A percentile compares a stretch with the other conserved stretches of the same genome.
Conservation (phyloP, 2,888 invertebrate species). For the Nyleta sp. region DNA sequence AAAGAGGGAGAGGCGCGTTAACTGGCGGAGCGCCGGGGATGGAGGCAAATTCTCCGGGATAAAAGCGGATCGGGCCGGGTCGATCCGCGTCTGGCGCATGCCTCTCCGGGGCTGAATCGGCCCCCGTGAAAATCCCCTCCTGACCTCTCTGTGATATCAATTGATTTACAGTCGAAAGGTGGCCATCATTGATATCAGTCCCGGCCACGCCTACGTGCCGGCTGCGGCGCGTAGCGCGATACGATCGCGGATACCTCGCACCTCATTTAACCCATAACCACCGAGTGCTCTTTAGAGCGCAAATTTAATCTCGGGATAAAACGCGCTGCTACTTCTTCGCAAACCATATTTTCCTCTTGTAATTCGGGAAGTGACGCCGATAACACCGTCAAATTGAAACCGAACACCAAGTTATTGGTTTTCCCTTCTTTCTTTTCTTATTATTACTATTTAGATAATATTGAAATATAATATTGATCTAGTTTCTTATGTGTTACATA, state of each 20-base stretch:
- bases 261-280: constrained; percentile 69
- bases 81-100: constrained; percentile 79
- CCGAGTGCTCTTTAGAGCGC: constrained; percentile 60
- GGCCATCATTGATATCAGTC: constrained; percentile 81
- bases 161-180: constrained; percentile 82
- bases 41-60: constrained; percentile 65
- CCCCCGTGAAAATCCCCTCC: constrained; percentile 71
- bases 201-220: constrained; percentile 79
- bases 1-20: constrained; percentile 51
- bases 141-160: constrained; percentile 77
- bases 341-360: constrained; percentile 60
- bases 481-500: too few species aligned
- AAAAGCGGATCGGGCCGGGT: constrained; percentile 76
- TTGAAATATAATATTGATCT: too few species aligned
- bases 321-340: constrained; percentile 50
- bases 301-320: constrained; percentile 69
- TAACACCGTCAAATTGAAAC: constrained; percentile 52
- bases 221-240: constrained; percentile 56
- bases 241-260: constrained; percentile 67
- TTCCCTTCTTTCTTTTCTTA: too few species aligned
- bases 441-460: too few species aligned
- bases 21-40: constrained; percentile 39
- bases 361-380: constrained; percentile 41
- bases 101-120: constrained; percentile 68
- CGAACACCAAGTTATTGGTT: too few species aligned